Evolutionary conservation across 2,113 vertebrate genomes (phyloP).

Genomic region (Nanger granti): DNA sequence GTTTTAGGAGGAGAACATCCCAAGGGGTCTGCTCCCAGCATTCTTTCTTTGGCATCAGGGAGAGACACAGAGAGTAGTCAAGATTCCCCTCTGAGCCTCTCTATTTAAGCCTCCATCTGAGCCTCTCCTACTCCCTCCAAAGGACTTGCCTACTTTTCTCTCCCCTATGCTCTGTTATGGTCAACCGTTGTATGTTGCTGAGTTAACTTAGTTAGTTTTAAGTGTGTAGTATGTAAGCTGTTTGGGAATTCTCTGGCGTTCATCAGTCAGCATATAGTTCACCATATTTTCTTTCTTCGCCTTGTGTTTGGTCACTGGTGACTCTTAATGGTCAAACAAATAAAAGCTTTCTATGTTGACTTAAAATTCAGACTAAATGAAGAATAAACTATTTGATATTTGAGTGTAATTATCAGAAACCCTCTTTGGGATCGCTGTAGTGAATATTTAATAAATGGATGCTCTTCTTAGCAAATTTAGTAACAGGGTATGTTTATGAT

Average conservation of each 20-base stretch:
- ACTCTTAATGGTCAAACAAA: slow-evolving; percentile 24
- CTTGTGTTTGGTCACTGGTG: background rate
- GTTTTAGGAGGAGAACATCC: background rate
- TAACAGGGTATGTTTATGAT: slow-evolving; percentile 3
- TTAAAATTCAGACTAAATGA: slow-evolving; percentile 39
- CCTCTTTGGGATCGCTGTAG: background rate
- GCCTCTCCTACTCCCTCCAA: background rate
- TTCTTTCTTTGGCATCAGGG: background rate
- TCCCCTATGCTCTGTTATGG: background rate
- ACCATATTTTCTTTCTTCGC: background rate
- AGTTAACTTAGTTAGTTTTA: background rate
- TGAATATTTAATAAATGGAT: slow-evolving; percentile 40
- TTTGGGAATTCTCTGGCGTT: background rate
- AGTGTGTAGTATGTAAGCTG: background rate
- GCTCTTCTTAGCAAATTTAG: slow-evolving; percentile 9
- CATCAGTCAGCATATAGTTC: background rate
- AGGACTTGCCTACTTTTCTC: background rate
- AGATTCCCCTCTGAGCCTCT: background rate
- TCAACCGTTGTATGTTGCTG: background rate
- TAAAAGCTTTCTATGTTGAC: background rate
- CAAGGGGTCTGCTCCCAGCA: background rate
- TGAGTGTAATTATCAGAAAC: slow-evolving; percentile 12
- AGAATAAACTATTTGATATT: slow-evolving; percentile 24
- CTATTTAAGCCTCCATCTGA: background rate
- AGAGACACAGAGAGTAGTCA: background rate